Conservation (phyloP, 2,113 vertebrate species). For the Theropithecus gelada region DNA sequence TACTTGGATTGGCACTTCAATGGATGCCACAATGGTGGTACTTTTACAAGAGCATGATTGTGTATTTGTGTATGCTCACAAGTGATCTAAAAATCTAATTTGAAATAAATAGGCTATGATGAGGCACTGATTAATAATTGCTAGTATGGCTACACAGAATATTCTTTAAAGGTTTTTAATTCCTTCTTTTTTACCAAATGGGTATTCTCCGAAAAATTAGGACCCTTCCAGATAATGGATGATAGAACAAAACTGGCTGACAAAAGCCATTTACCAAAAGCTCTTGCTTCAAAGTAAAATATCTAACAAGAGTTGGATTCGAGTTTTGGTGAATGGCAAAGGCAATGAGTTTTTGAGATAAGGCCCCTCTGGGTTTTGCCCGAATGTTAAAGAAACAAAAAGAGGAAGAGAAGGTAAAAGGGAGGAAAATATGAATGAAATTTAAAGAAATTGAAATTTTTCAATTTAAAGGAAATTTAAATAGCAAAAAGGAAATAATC, state of each 20-base stretch:
- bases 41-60: neutral
- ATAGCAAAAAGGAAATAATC: neutral
- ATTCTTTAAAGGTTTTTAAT: neutral
- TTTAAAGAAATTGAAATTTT: neutral
- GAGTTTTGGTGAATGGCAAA: neutral
- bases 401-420: neutral
- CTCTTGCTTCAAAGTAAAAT: neutral
- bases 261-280: conserved; percentile 30
- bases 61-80: neutral
- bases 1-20: neutral
- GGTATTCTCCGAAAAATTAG: neutral
- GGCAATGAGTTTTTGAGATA: neutral
- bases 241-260: neutral
- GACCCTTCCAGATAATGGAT: neutral
- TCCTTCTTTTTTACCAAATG: neutral
- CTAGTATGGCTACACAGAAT: neutral
- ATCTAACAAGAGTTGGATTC: neutral
- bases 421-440: neutral
- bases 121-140: neutral
- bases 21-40: neutral
- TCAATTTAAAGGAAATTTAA: neutral
- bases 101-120: neutral
- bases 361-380: neutral
- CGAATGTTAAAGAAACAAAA: neutral
- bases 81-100: neutral